These are phyloP conservation scores for Lordiphosa stackelbergi DNA, from an alignment of 1,140 invertebrate species.

Conservation along the genomic window DNA sequence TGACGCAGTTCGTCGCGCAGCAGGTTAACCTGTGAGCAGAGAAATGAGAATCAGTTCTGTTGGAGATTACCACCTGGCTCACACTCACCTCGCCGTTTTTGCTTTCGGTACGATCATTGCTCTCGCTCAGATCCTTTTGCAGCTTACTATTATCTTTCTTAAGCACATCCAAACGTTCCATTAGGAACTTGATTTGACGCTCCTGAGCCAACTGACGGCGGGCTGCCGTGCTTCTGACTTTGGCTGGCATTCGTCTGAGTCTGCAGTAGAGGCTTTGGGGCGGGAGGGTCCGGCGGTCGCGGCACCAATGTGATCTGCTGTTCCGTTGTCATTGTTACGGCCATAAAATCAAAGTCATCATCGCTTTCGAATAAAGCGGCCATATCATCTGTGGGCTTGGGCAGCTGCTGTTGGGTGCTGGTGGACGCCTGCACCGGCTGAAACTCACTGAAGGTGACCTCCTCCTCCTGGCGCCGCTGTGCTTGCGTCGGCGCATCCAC, in stretches of 20 bases:
- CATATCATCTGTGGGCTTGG: constrained; percentile 20
- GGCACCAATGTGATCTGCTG: background rate
- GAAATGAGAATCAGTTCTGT: background rate
- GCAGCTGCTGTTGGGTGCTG: constrained; percentile 51
- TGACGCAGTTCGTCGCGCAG: constrained; percentile 65
- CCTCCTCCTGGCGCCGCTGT: background rate
- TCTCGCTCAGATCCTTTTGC: constrained; percentile 49
- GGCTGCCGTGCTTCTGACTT: constrained; percentile 13
- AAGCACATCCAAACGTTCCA: constrained; percentile 55
- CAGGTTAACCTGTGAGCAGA: constrained; percentile 38
- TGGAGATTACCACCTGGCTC: no score
- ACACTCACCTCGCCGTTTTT: constrained; percentile 65
- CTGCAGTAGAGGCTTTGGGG: background rate
- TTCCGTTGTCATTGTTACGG: constrained; percentile 22
- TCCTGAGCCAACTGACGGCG: constrained; percentile 62
- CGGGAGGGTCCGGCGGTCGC: background rate
- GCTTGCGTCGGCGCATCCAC: background rate
- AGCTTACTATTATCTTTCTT: constrained; percentile 65
- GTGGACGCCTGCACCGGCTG: constrained; percentile 37
- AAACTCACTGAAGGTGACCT: constrained; percentile 59
- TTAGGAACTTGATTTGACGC: constrained; percentile 63
- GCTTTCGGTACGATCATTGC: constrained; percentile 41
- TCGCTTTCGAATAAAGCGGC: constrained; percentile 49
- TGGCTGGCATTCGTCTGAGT: constrained; percentile 1
- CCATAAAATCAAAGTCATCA: constrained; percentile 46